Conservation (phyloP, 2,113 vertebrate genomes). For the Muscicapa adusta region DNA sequence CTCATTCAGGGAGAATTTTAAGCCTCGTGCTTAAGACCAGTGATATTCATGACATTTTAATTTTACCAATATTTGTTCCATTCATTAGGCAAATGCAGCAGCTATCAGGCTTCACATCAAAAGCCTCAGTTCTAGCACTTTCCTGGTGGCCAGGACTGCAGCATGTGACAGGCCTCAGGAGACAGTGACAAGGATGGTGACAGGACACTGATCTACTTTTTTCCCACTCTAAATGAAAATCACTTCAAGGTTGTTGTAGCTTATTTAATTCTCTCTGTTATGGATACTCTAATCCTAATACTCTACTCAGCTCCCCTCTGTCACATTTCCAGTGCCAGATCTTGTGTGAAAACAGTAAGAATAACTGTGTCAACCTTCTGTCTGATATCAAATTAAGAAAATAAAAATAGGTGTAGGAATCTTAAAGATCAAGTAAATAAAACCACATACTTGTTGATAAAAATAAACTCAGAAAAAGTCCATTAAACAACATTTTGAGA, state of each 20-base stretch:
- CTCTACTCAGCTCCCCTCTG: background rate
- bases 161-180: background rate
- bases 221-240: background rate
- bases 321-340: background rate
- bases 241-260: background rate
- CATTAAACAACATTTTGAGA: background rate
- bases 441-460: background rate
- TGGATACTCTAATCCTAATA: background rate
- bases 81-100: background rate
- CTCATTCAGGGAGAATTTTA: background rate
- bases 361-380: background rate
- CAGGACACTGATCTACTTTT: background rate
- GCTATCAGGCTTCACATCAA: background rate
- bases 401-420: background rate
- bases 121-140: background rate
- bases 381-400: background rate
- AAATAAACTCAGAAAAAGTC: background rate
- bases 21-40: fast-evolving
- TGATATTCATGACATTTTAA: background rate
- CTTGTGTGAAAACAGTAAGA: background rate
- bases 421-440: background rate
- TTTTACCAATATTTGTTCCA: background rate
- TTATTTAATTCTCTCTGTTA: background rate
- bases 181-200: background rate
- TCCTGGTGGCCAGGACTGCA: background rate